Evolutionary conservation across 2,797 vertebrate genomes (phyloP), one percentile per base, ranked within the genome.

Genomic region (Setipinna tenuifilis): DNA sequence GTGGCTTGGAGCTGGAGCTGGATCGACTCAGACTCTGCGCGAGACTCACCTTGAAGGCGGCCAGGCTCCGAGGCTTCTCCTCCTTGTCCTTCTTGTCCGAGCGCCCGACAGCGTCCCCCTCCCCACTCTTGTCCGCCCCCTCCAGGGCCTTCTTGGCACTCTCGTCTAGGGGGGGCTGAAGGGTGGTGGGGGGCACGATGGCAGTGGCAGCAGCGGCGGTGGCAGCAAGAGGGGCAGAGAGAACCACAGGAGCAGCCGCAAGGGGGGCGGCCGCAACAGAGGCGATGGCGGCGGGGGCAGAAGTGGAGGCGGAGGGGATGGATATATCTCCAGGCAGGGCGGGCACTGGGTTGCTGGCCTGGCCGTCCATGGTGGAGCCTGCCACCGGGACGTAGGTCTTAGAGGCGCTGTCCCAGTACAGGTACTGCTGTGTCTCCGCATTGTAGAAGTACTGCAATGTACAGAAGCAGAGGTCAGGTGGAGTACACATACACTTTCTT

Each of bases 361-460:
- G 93, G 86, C 86, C 28, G 16, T 95, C 92, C 84, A 90, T 28
- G 41, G 92, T 84, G 62, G 83, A 88, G 16, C 94, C 93, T 35
- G 95, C 94, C 57, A 96, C 95, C 78, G 95, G 96, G 89, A 97
- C 82, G 89, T 96, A 97, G 21, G 90, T 91, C 91, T 96, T 96
- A 65, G 93, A 91, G 0, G 87, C 59, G 31, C 91, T 87, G 85
- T 97, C 96, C 96, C 96, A 96, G 90, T 96, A 97, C 87, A 97
- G 54, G 89, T 97, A 97, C 86, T 96, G 95, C 90, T 96, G 96
- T 62, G 92, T 95, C 90, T 95, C 94, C 80, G 96, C 94, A 41
- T 97, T 95, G 89, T 96, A 97, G 89, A 96, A 97, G 93, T 97
- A 97, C 96, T 97, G 28, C 0, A 86, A 68, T n/a, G 86, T 50